phyloP scores from a whole-genome alignment of 2,113 vertebrate genomes.

The Tetraodon nigroviridis region DNA sequence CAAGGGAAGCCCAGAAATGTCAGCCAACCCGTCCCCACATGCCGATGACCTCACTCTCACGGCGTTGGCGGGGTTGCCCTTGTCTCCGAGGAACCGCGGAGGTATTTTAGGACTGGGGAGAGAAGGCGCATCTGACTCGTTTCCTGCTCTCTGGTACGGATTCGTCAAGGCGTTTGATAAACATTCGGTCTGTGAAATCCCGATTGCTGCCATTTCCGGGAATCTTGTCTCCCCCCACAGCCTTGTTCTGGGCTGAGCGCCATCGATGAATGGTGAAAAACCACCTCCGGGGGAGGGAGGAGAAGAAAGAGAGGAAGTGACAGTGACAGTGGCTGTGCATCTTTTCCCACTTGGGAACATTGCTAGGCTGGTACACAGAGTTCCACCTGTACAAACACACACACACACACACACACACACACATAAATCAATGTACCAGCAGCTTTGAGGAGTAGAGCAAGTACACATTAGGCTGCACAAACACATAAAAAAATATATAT shows the following conservation, averaged over 20 bases:
- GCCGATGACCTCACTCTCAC: constrained; percentile 22
- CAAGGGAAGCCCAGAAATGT: constrained; percentile 45
- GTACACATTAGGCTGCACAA: constrained; percentile 15
- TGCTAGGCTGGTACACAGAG: constrained; percentile 38
- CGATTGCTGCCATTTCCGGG: constrained; percentile 12
- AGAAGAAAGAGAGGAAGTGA: constrained; percentile 7
- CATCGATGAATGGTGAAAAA: not conserved
- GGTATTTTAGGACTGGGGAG: constrained; percentile 26
- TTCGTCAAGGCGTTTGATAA: not conserved
- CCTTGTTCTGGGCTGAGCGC: too few relatives aligned
- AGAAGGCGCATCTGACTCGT: too few relatives aligned
- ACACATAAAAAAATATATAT: not conserved
- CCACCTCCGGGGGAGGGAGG: not conserved
- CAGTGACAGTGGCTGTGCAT: constrained; percentile 40
- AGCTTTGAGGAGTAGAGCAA: constrained; percentile 25
- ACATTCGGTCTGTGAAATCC: constrained; percentile 1
- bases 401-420: constrained; percentile 3
- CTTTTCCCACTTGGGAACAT: constrained; percentile 34
- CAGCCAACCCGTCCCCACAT: constrained; percentile 17
- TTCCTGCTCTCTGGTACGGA: not conserved
- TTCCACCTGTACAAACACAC: constrained; percentile 47
- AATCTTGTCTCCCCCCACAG: constrained; percentile 1
- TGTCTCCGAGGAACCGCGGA: constrained; percentile 38
- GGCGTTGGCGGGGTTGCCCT: constrained; percentile 31
- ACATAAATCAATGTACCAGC: constrained; percentile 33